phyloP scores from a whole-genome alignment of 2,797 vertebrate genomes.

The Megalops cyprinoides region DNA sequence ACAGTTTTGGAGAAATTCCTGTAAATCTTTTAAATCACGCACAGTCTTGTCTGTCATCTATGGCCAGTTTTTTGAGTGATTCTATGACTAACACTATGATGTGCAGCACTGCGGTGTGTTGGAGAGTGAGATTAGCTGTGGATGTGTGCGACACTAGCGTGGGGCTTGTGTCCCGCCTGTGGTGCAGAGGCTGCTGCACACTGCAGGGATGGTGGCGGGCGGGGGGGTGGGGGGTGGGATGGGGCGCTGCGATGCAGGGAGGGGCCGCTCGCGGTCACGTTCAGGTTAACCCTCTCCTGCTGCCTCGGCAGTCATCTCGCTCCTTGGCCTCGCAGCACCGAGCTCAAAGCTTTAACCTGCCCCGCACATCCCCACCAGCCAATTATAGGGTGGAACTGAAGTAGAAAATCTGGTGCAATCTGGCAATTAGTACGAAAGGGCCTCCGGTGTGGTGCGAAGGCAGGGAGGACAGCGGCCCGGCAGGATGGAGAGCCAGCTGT shows the following conservation, averaged over 20 bases:
- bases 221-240: no score
- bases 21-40: no score
- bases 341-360: constrained; percentile 88
- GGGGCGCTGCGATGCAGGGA: constrained; percentile 53
- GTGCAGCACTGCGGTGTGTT: no score
- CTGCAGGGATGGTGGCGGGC: no score
- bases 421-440: constrained; percentile 98
- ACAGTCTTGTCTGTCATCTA: no score
- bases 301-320: constrained; percentile 81
- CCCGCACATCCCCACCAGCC: constrained; percentile 88
- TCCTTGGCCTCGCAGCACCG: constrained; percentile 82
- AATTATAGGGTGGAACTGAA: constrained; percentile 99
- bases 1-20: no score
- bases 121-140: neutral
- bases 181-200: neutral
- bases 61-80: no score
- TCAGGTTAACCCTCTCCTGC: constrained; percentile 69
- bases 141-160: neutral
- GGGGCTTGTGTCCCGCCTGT: no score
- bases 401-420: constrained; percentile 99
- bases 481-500: constrained; percentile 89
- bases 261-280: constrained; percentile 28
- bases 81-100: no score
- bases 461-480: constrained; percentile 83
- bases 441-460: constrained; percentile 87